Evolutionary conservation across 2,888 invertebrate genomes (phyloP), one percentile per base, ranked within the genome.

Genomic region (Invenusta paracnida): DNA sequence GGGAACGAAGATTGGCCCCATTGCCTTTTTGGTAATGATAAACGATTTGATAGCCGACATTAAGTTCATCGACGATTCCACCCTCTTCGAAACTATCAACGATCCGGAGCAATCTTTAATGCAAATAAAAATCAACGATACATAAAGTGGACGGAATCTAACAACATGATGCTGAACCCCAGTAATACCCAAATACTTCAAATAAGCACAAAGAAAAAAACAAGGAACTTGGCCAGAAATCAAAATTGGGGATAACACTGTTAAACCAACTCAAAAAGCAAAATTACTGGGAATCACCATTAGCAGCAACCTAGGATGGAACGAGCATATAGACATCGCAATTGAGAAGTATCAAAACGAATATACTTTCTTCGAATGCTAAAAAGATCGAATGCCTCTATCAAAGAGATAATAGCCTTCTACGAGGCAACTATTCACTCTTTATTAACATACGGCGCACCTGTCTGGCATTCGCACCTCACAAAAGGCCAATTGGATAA

Each of bases 1-100:
- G 73, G 73, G 73, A 73, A 73, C 73, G 27, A 73, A 73, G 73
- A 25, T 73, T 73, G 73, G 73, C 73, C 73, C 73, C 73, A 73
- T 73, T 73, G 17, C 73, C 17, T 48, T 48, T 48, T 48, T 48
- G 48, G 48, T 48, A 48, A 48, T 48, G 48, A 48, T 11, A 48
- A 48, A 48, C 48, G 48, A 48, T 48, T 48, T 48, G 48, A 48
- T 48, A 48, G 5, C 48, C 48, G 17, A 48, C 5, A 48, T 48
- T 48, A 48, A 48, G 48, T 48, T 48, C 48, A 48, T 48, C 17
- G 48, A 48, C 17, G 48, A 48, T 5, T 48, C 17, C 48, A 48
- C 48, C 17, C 48, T 48, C 48, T 48, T 48, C 48, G 17, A 48
- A 48, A 48, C 48, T 48, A 48, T 48, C 48, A 48, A 48, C 17